Conservation (phyloP, 1,140 invertebrate species). For the Diabrotica virgifera region DNA sequence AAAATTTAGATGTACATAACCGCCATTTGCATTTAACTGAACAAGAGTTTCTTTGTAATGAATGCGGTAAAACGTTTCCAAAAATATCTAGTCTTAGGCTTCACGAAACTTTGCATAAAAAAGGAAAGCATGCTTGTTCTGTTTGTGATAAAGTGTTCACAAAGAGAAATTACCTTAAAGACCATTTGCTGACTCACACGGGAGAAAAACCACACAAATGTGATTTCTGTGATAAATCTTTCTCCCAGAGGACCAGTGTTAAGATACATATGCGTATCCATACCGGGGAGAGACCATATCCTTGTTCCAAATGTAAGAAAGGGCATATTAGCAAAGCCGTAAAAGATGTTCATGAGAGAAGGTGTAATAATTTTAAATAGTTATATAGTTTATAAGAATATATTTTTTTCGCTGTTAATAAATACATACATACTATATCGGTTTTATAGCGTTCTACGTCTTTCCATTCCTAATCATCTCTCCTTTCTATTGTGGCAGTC, state of each 20-base stretch:
- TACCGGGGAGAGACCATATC: conserved; percentile 64
- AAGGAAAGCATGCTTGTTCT: background rate
- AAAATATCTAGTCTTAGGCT: background rate
- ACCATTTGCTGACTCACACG: conserved; percentile 60
- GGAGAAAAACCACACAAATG: conserved; percentile 52
- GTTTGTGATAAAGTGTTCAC: conserved; percentile 59
- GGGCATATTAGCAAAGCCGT: conserved; percentile 60
- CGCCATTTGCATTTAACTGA: background rate
- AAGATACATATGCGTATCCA: conserved; percentile 56
- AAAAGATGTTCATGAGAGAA: background rate
- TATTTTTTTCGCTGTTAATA: no score
- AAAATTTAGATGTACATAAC: background rate
- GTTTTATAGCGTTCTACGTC: no score
- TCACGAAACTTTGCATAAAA: background rate
- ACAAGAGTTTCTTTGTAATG: background rate
- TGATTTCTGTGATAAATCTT: conserved; percentile 53
- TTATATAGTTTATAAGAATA: no score
- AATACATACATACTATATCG: no score
- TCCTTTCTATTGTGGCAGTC: no score
- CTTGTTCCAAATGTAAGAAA: conserved; percentile 64
- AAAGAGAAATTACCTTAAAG: conserved; percentile 57
- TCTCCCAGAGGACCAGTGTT: conserved; percentile 53
- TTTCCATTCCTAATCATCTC: no score
- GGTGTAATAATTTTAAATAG: background rate
- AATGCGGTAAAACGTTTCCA: background rate